These are phyloP conservation scores for Hyalella azteca DNA, from an alignment of 2,888 invertebrate genomes.

Conservation along the genomic window DNA sequence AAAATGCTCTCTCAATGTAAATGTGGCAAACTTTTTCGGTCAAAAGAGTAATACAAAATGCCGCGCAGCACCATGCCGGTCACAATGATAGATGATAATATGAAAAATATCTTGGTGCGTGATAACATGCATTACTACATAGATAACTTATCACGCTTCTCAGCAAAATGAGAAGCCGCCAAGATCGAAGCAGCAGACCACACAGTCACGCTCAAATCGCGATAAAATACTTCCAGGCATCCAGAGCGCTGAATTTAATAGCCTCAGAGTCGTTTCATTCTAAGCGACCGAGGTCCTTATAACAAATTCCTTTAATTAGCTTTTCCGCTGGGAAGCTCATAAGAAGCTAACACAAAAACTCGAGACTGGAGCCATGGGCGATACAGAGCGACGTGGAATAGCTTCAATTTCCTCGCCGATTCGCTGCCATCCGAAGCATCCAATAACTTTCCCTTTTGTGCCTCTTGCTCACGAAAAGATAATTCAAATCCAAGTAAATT, in stretches of 20 bases:
- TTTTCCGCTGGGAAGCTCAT: constrained; percentile 7
- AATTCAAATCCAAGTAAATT: constrained; percentile 33
- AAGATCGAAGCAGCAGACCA: no score
- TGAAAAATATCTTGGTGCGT: no score
- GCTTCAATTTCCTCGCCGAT: constrained; percentile 29
- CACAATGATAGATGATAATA: no score
- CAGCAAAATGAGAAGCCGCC: no score
- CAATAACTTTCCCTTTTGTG: constrained; percentile 37
- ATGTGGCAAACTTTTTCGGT: no score
- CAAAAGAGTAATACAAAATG: no score
- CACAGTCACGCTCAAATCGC: no score
- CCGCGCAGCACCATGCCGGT: no score
- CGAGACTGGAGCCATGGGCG: not conserved
- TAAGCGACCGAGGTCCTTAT: constrained; percentile 22
- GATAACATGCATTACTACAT: no score
- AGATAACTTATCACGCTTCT: no score
- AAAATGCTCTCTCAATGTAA: no score
- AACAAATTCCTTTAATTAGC: constrained; percentile 37
- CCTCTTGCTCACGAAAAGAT: constrained; percentile 33
- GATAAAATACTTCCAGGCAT: no score
- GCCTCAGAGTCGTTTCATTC: constrained; percentile 18
- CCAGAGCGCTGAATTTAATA: constrained; percentile 5
- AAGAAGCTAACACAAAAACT: constrained; percentile 19
- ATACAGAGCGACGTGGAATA: not conserved
- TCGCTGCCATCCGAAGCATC: constrained; percentile 27